Evolutionary conservation across 2,797 vertebrate species (phyloP).

Genomic region (Macropus fuliginosus): DNA sequence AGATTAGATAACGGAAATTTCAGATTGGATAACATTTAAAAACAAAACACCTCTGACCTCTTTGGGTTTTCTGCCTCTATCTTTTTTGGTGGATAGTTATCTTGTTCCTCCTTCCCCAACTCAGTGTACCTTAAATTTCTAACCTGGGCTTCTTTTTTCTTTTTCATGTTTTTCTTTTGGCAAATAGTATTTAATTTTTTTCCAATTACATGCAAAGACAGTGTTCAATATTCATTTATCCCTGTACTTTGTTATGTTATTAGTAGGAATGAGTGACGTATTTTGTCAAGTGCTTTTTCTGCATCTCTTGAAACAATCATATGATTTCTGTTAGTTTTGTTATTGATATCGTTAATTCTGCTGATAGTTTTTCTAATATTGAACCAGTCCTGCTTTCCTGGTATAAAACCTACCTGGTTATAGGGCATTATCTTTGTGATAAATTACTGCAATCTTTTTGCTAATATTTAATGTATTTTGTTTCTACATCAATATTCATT

Average conservation of each 20-base stretch:
- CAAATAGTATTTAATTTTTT: not conserved
- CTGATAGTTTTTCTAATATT: not conserved
- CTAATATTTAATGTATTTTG: not conserved
- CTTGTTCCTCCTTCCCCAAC: not conserved
- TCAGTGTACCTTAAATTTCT: not conserved
- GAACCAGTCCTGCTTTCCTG: not conserved
- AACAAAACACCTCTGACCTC: not conserved
- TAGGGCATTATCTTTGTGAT: not conserved
- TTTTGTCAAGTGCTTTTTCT: not conserved
- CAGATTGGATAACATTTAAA: not conserved
- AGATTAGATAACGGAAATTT: not conserved
- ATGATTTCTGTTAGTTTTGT: not conserved
- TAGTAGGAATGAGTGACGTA: not conserved
- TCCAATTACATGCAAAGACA: not conserved
- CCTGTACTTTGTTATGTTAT: not conserved
- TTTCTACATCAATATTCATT: not conserved
- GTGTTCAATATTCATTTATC: not conserved
- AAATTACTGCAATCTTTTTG: not conserved
- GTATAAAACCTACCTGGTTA: not conserved
- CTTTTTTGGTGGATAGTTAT: not conserved
- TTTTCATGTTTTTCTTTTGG: not conserved
- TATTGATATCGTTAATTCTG: not conserved
- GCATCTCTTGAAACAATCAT: not conserved
- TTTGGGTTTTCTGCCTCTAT: not conserved
- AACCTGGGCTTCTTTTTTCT: not conserved